phyloP scores from a whole-genome alignment of 1,140 invertebrate species.

The Microvelia longipes region DNA sequence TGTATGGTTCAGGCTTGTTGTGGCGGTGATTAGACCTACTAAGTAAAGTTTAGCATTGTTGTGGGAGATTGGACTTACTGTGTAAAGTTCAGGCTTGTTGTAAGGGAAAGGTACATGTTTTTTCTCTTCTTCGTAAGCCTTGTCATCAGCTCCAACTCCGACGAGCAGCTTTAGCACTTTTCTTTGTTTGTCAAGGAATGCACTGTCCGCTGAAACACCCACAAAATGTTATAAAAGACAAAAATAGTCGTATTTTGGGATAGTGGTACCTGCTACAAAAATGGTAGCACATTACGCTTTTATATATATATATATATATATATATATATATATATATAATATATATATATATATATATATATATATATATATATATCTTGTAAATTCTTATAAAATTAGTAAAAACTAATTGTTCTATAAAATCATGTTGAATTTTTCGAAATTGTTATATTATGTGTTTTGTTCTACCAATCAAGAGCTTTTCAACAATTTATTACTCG shows the following conservation, averaged over 20 bases:
- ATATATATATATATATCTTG: not conserved
- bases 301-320: no score
- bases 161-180: not conserved
- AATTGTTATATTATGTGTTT: no score
- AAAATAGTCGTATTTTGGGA: not conserved
- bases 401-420: not conserved
- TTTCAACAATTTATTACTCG: no score
- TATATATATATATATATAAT: not conserved
- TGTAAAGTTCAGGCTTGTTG: not conserved
- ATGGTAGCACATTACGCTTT: no score
- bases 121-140: not conserved
- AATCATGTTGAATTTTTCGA: no score
- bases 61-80: not conserved
- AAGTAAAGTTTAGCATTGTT: no score
- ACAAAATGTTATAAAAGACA: not conserved
- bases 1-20: no score
- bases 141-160: not conserved
- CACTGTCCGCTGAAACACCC: not conserved
- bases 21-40: no score
- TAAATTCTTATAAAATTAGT: not conserved
- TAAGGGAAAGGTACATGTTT: not conserved
- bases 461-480: no score
- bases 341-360: not conserved
- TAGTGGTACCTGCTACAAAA: no score
- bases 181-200: not conserved